Base-by-base conservation (phyloP, 2,888 invertebrate species). In the Stegophylla sp. region DNA sequence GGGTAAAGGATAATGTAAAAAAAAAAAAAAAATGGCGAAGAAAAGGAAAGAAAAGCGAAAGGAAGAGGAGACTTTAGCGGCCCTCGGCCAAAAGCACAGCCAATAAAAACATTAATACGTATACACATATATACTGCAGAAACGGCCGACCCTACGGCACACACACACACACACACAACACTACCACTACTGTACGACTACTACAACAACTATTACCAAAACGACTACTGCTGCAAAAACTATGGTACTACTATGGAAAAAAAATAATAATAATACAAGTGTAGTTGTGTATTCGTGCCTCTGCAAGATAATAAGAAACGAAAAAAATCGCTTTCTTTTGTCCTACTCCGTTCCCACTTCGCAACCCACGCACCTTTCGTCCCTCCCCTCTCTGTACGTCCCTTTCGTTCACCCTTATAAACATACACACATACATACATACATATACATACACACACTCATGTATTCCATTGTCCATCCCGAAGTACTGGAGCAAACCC, bases 51-150 rank as follows among this genome's bases (percentile, higher is more conserved):
- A n/a, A 56, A 15, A 15, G 12, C 12, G 45, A 15, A 56, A 10
- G 10, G 56, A 23, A 28, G 15, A 61, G 28, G 61, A 61, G 26
- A 72, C 59, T 72, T 72, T 17, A 72, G 43, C 23, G 23, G 72
- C 56, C 26, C 43, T 43, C 56, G 59, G 72, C 72, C 59, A 72
- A 59, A 59, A 26, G 59, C 12, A n/a, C 41, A 59, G 56, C 72
- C 72, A 73, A 73, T 73, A 73, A 73, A 73, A 73, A 73, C 59
- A 73, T 73, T 73, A 73, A 73, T 45, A 45, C 23, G 9, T n/a
- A 17, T 10, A 26, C 9, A 12, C 41, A n/a, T 20, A 41, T n/a
- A 23, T 15, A 61, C 28, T 15, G 28, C 61, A 61, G 28, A 61
- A 23, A n/a, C 23, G 23, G 26, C 28, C 5, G 26, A 61, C 56